A percentile compares a stretch with the other conserved stretches of the same genome.
These are phyloP conservation scores for Syngnathus scovelli DNA, from an alignment of 2,113 vertebrate genomes.

Conservation along the genomic window DNA sequence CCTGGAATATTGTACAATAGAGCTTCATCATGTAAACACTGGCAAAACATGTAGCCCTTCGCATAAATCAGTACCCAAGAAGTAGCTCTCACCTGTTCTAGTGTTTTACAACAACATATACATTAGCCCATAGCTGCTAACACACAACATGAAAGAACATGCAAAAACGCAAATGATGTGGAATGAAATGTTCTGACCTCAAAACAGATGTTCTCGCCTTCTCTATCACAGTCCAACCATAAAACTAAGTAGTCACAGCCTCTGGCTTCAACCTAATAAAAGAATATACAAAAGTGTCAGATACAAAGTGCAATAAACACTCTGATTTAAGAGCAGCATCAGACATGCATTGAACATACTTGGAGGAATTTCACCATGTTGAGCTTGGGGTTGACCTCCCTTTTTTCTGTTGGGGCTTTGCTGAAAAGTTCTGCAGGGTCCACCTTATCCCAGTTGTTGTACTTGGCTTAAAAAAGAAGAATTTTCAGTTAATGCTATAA, in stretches of 20 bases:
- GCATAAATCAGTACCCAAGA: too few species aligned
- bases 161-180: not conserved
- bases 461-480: slow-evolving; percentile 76
- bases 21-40: too few species aligned
- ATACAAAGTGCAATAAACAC: not conserved
- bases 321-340: not conserved
- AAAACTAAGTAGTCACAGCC: slow-evolving; percentile 88
- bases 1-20: too few species aligned
- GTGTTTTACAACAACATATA: too few species aligned
- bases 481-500: not conserved
- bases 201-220: slow-evolving; percentile 99
- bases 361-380: slow-evolving; percentile 97
- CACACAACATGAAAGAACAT: not conserved
- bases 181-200: slow-evolving; percentile 73
- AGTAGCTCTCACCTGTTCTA: too few species aligned
- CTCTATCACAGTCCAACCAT: slow-evolving; percentile 99
- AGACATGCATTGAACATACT: slow-evolving; percentile 55
- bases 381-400: slow-evolving; percentile 97
- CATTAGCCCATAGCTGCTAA: not conserved
- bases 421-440: slow-evolving; percentile 96
- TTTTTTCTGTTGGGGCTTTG: slow-evolving; percentile 96
- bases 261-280: slow-evolving; percentile 83
- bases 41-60: too few species aligned
- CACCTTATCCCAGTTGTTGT: slow-evolving; percentile 98
- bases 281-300: slow-evolving; percentile 1